These are phyloP conservation scores for Limnephilus marmoratus DNA, from an alignment of 2,888 invertebrate genomes.

Conservation along the genomic window DNA sequence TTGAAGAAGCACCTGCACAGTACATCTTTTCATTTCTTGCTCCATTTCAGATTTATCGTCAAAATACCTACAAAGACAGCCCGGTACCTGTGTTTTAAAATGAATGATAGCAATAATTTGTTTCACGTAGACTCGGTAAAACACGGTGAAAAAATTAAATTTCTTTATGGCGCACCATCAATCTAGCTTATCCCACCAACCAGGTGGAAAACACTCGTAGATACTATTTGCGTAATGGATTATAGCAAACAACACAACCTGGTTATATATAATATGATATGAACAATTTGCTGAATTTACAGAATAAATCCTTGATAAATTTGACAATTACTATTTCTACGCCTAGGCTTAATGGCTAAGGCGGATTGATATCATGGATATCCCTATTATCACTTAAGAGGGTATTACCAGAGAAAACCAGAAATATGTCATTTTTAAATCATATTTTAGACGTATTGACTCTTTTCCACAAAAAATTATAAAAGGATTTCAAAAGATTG, in stretches of 20 bases:
- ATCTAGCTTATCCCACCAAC: neutral
- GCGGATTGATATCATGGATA: neutral
- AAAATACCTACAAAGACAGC: neutral
- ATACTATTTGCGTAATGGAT: neutral
- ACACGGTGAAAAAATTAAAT: neutral
- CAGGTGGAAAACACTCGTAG: neutral
- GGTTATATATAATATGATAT: neutral
- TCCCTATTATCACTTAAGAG: neutral
- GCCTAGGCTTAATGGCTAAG: neutral
- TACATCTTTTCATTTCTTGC: neutral
- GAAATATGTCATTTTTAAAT: no score
- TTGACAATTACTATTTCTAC: slow-evolving; percentile 13
- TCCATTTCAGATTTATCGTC: neutral
- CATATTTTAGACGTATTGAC: no score
- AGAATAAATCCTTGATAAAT: slow-evolving; percentile 17
- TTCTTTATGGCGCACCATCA: neutral
- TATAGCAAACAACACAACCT: neutral
- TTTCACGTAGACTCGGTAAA: neutral
- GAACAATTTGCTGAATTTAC: neutral
- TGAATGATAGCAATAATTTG: neutral
- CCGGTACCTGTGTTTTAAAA: neutral
- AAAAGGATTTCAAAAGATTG: no score
- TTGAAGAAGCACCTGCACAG: neutral
- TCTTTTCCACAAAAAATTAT: no score
- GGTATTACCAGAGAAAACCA: no score